Evolutionary conservation across 2,888 invertebrate species (phyloP), one percentile per base, ranked within the genome.

Genomic region (Malthinus flaveolus): DNA sequence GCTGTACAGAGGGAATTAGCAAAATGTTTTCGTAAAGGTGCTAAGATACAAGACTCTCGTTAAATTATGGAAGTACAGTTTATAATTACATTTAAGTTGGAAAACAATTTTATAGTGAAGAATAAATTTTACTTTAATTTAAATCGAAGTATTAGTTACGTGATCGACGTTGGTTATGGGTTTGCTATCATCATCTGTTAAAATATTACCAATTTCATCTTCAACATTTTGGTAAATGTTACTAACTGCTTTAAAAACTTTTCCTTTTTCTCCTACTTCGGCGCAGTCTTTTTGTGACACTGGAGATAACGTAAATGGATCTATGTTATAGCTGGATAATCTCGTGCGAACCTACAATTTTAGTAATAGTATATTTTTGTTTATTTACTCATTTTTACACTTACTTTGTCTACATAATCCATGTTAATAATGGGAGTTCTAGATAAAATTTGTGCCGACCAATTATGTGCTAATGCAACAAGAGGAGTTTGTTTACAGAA

Each of bases 371-470:
- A 12, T n/a, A 70, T 71, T 23, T 23, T 3, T 23, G 15, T 7
- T 10, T 35, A 7, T 10, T 10, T 35, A 35, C 3, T 10, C 7
- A 9, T 35, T 3, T 10, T 35, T 10, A 5, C 49, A 59, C 72
- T 70, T 74, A 87, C 87, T 82, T 89, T 88, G 65, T 90, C 89
- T 6, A 90, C 68, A 62, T 83, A 88, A 46, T 84, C 82, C 73
- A 84, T 88, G 65, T 90, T 91, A 48, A 91, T 80, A 33, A 87
- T 87, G 64, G 86, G 86, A 12, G 81, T 83, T 49, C 91, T 84
- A 0, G 90, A 91, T 9, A 91, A 81, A 63, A 95, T 91, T 52
- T 91, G 89, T 0, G 90, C 89, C 0, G 90, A 90, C 62, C 88
- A 86, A 3, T 90, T 82, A 75, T 92, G 88, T 0, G 87, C 87